Evolutionary conservation across 2,113 vertebrate species (phyloP).

Genomic region (Jacana jacana): DNA sequence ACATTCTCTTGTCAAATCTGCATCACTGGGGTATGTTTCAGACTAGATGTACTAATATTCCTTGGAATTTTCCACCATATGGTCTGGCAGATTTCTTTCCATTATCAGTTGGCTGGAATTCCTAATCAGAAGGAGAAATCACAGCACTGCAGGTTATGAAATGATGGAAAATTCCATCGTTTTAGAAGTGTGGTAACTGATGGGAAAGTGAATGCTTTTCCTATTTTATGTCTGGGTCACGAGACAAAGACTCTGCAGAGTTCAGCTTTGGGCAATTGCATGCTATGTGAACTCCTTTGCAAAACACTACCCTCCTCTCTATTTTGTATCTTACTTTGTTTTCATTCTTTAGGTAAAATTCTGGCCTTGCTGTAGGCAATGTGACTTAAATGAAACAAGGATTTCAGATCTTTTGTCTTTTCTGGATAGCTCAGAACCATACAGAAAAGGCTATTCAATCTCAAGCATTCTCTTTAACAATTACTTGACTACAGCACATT

Average conservation of each 20-base stretch:
- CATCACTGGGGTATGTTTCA: not conserved
- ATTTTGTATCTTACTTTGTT: slow-evolving; percentile 5
- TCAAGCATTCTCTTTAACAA: not conserved
- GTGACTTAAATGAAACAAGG: not conserved
- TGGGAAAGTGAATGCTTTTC: not conserved
- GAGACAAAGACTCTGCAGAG: not conserved
- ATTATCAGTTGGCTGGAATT: slow-evolving; percentile 50
- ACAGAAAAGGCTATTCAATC: not conserved
- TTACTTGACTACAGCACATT: not conserved
- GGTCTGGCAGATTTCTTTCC: slow-evolving; percentile 50
- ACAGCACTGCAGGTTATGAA: slow-evolving; percentile 35
- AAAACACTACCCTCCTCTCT: not conserved
- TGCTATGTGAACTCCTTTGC: not conserved
- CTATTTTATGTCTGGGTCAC: not conserved
- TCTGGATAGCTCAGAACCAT: not conserved
- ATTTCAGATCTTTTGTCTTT: not conserved
- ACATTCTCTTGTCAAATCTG: not conserved
- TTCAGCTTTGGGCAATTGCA: not conserved
- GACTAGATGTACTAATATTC: not conserved
- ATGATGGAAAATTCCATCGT: slow-evolving; percentile 55
- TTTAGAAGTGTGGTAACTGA: not conserved
- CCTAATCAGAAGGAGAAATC: slow-evolving; percentile 45
- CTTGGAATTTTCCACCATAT: slow-evolving; percentile 67
- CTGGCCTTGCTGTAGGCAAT: not conserved
- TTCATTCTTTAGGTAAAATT: slow-evolving; percentile 8